Evolutionary conservation across 2,888 invertebrate species (phyloP).

Genomic region (Eurytoma californica): DNA sequence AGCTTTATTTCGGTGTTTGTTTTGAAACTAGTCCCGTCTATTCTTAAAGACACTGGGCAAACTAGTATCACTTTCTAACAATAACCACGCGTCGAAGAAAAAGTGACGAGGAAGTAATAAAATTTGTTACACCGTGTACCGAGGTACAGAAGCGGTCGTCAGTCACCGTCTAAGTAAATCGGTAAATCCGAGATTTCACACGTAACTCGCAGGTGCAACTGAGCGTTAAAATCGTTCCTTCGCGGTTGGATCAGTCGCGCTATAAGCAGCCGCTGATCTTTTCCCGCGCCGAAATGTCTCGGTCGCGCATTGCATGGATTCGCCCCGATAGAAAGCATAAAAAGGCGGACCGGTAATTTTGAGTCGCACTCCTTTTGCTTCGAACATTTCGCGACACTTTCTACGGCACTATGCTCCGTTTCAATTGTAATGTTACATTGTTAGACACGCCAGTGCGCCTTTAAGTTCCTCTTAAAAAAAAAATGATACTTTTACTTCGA

Average conservation of each 20-base stretch:
- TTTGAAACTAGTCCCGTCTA: background rate
- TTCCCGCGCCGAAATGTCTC: conserved; percentile 5
- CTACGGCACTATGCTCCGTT: background rate
- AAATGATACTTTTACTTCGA: too few species aligned
- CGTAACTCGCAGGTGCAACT: background rate
- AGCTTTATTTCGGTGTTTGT: too few species aligned
- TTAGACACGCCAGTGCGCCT: background rate
- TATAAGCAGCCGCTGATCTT: background rate
- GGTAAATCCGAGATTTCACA: conserved; percentile 11
- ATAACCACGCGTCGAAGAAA: background rate
- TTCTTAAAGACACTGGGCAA: background rate
- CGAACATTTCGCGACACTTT: conserved; percentile 40
- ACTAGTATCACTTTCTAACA: background rate
- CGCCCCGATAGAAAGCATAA: conserved; percentile 37
- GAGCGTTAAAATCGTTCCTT: background rate
- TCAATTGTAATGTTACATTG: conserved; percentile 7
- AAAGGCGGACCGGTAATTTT: background rate
- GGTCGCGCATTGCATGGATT: background rate
- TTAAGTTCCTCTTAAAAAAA: background rate
- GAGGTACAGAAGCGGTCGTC: too few species aligned
- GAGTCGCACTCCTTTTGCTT: background rate
- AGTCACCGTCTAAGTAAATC: conserved; percentile 4
- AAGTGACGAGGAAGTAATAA: background rate
- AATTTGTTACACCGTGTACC: background rate
- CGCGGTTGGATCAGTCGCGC: conserved; percentile 9